Percentiles rank a stretch among this genome's conserved stretches.
phyloP scores from a whole-genome alignment of 2,888 invertebrate genomes.

The Drosophila maculinotata region DNA sequence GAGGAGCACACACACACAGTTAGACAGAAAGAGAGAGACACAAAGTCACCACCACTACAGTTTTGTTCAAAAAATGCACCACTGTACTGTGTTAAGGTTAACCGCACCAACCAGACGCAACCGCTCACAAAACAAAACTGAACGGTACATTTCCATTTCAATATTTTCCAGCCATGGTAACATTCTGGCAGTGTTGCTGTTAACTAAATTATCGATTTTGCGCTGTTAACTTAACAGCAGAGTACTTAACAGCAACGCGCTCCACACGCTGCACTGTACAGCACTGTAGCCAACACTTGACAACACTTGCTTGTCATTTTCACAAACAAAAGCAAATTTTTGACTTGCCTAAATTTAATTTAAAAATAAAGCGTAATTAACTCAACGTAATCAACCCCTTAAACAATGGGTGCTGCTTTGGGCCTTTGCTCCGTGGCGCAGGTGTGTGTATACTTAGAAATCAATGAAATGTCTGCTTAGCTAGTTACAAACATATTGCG shows the following conservation, averaged over 20 bases:
- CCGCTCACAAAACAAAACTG: conserved; percentile 70
- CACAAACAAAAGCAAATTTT: conserved; percentile 43
- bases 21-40: conserved; percentile 55
- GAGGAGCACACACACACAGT: conserved; percentile 56
- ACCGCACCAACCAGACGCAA: conserved; percentile 68
- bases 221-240: conserved; percentile 13
- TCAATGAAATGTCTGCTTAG: not conserved
- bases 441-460: conserved; percentile 61
- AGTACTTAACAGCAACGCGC: conserved; percentile 22
- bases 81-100: conserved; percentile 50
- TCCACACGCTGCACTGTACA: conserved; percentile 9
- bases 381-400: conserved; percentile 5
- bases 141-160: conserved; percentile 64
- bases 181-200: conserved; percentile 50
- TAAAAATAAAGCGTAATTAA: conserved; percentile 31
- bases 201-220: conserved; percentile 22
- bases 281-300: conserved; percentile 12
- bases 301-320: conserved; percentile 28
- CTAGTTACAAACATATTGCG: conserved; percentile 45
- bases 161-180: conserved; percentile 63
- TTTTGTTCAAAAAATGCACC: conserved; percentile 70
- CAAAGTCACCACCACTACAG: conserved; percentile 70
- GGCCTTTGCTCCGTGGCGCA: conserved; percentile 84
- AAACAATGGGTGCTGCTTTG: conserved; percentile 81
- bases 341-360: conserved; percentile 3